Evolutionary conservation across 1,140 invertebrate genomes (phyloP), one percentile per base, ranked within the genome.

Genomic region (Drosophila pallidifrons): DNA sequence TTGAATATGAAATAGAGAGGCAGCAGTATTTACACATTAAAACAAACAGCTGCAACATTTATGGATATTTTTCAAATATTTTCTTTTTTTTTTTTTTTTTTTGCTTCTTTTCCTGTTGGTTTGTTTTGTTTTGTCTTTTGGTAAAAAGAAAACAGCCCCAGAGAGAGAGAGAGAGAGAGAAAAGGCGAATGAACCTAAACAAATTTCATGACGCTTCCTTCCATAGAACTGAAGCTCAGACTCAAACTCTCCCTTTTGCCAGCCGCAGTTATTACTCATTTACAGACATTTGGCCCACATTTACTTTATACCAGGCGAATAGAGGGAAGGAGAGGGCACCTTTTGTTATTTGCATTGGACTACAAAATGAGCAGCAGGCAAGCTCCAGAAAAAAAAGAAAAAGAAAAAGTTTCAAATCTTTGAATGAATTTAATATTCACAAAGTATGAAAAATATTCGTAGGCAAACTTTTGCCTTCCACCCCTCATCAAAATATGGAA

Each of bases 201-300:
- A 82, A 86, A 87, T 87, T 87, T 79, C 57, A 70, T 58, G 67
- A 59, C 55, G 46, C 63, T 61, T 65, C 68, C 68, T 83, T 76
- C 64, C 61, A 25, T 13, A 58, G 74, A 77, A 85, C 49, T 71
- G 45, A 16, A 20, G 20, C 63, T 43, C 51, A 11, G 11, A 46
- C 46, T 41, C 25, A 60, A 28, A 10, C 32, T 43, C 45, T 28
- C 25, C 45, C 43, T 38, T 60, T 13, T 77, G 43, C 46, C 66
- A 74, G 74, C 77, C 81, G 64, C 82, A 82, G 81, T 86, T 86
- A 87, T 86, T 87, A 82, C 82, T 87, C 82, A 86, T 87, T 86
- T 87, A 82, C 75, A 87, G 76, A 82, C 79, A 82, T 87, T 83
- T 67, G 47, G 47, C 59, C 47, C 41, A 65, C 66, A 51, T 68